Percentiles rank a stretch among this genome's conserved stretches.
These are phyloP conservation scores for Muscicapa comitata DNA, from an alignment of 2,797 vertebrate species.

Conservation along the genomic window DNA sequence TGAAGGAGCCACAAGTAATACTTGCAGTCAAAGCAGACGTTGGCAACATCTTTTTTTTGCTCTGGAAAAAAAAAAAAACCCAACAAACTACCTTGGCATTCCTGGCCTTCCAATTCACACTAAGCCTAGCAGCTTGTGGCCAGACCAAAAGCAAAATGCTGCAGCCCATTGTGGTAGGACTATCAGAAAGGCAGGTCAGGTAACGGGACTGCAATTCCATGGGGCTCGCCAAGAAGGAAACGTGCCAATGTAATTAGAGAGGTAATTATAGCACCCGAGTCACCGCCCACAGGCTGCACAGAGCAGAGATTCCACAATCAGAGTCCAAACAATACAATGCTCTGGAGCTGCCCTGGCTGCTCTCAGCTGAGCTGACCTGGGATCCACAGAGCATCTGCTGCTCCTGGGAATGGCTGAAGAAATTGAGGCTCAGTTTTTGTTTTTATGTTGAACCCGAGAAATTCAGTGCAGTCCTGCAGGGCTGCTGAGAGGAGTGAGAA, in stretches of 20 bases:
- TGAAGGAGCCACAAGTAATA: not conserved
- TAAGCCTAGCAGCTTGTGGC: not conserved
- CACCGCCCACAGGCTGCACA: constrained; percentile 48
- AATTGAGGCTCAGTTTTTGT: not conserved
- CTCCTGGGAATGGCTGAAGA: not conserved
- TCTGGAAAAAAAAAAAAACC: not conserved
- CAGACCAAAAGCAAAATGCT: not conserved
- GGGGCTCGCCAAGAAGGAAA: constrained; percentile 57
- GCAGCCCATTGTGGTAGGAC: not conserved
- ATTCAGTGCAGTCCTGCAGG: not conserved
- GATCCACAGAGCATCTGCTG: not conserved
- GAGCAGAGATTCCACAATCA: constrained; percentile 36
- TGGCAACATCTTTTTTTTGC: not conserved
- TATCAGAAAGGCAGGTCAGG: constrained; percentile 42
- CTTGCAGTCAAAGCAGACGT: not conserved
- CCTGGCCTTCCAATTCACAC: not conserved
- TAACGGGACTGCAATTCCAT: constrained; percentile 33
- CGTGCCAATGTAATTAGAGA: constrained; percentile 53
- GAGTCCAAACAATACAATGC: not conserved
- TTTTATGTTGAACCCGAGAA: not conserved
- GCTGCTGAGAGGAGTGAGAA: not conserved
- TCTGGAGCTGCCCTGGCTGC: not conserved
- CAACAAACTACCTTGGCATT: not conserved
- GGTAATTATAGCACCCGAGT: constrained; percentile 63
- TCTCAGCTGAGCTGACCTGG: not conserved